A percentile compares a stretch with the other conserved stretches of the same genome.
Evolutionary conservation across 2,888 invertebrate species (phyloP).

Genomic region (Luperina testacea): DNA sequence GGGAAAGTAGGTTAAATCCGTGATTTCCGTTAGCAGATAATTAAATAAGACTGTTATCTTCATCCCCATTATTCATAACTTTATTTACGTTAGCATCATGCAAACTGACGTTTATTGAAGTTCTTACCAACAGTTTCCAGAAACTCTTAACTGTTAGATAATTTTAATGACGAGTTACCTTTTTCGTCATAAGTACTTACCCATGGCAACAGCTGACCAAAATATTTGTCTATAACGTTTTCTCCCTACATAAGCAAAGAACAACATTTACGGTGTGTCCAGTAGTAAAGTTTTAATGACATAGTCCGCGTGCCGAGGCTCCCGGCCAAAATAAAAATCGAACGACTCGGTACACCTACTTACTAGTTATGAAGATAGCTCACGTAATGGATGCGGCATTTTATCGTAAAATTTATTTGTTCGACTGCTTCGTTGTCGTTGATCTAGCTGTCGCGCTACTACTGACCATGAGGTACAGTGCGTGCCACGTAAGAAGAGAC

Average conservation of each 20-base stretch:
- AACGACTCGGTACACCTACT: conserved; percentile 57
- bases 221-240: conserved; percentile 30
- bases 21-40: conserved; percentile 13
- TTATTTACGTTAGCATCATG: conserved; percentile 21
- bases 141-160: neutral
- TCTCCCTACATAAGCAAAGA: conserved; percentile 40
- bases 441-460: neutral
- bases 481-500: too few relatives aligned
- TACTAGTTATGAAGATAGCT: conserved; percentile 35
- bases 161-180: conserved; percentile 1
- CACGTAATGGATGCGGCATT: conserved; percentile 42
- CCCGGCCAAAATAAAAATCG: conserved; percentile 75
- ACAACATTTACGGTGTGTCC: conserved; percentile 62
- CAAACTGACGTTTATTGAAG: conserved; percentile 15
- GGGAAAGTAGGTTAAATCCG: conserved; percentile 27
- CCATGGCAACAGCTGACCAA: conserved; percentile 50
- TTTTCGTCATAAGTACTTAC: neutral
- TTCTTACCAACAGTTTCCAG: conserved; percentile 34
- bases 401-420: neutral
- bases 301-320: conserved; percentile 67
- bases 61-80: conserved; percentile 21
- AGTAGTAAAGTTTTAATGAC: conserved; percentile 78
- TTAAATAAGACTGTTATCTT: conserved; percentile 7
- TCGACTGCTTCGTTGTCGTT: neutral
- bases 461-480: neutral